Evolutionary conservation across 1,140 invertebrate species (phyloP).

Genomic region (Drosophila melanica): DNA sequence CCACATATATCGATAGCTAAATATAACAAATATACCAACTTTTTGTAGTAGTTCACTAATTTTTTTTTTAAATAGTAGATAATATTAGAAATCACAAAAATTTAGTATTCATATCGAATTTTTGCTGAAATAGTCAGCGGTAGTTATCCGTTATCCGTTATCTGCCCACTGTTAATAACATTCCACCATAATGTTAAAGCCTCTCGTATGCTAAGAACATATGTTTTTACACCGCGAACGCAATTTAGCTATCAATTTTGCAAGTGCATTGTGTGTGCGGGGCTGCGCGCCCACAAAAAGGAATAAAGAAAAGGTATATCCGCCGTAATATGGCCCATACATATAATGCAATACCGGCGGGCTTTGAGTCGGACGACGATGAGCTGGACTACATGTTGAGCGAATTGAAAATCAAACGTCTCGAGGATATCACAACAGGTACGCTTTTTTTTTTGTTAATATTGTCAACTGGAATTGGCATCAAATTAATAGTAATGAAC

Average conservation of each 20-base stretch:
- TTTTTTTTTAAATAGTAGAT: no score
- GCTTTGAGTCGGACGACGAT: slow-evolving; percentile 70
- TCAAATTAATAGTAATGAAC: background rate
- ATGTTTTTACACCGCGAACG: slow-evolving; percentile 23
- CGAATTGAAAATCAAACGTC: slow-evolving; percentile 74
- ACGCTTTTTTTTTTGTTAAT: background rate
- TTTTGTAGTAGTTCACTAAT: no score
- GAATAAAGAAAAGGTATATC: background rate
- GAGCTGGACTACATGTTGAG: slow-evolving; percentile 53
- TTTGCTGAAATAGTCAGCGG: background rate
- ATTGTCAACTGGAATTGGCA: no score
- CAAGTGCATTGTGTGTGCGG: slow-evolving; percentile 31
- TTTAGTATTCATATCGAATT: background rate
- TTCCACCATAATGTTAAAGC: background rate
- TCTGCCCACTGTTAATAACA: slow-evolving; percentile 7
- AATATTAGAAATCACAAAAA: no score
- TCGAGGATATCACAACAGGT: slow-evolving; percentile 76
- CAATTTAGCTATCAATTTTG: slow-evolving; percentile 24
- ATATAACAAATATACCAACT: background rate
- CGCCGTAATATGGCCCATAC: slow-evolving; percentile 39
- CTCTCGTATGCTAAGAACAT: slow-evolving; percentile 1
- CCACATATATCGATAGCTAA: background rate
- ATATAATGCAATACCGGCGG: slow-evolving; percentile 60
- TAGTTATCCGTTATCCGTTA: background rate
- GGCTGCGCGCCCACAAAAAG: slow-evolving; percentile 34